Evolutionary conservation across 2,888 invertebrate species (phyloP), one percentile per base, ranked within the genome.

Genomic region (Amaurobius ferox): DNA sequence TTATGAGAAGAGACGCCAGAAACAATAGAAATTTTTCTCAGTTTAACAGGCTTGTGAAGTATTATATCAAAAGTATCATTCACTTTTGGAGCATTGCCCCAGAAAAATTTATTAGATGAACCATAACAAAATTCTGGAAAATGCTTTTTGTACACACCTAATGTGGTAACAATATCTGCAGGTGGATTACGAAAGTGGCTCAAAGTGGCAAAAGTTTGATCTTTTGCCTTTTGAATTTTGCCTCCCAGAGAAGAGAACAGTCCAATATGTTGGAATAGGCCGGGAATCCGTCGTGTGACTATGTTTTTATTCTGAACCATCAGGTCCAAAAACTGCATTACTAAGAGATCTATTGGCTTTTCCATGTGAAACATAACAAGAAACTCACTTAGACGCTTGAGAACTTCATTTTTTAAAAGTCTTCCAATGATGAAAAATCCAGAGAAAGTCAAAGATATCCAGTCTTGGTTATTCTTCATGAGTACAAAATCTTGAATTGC

Each of bases 381-480:
- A 71, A 90, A 89, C 30, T 89, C 89, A 64, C 88, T 88, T 13
- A 90, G 88, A 64, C 89, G 88, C 28, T 88, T 87, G 35, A 91
- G 86, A 86, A 90, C 90, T 5, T 72, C 39, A 19, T 89, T 89
- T 19, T 89, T 89, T 73, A 91, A 90, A 13, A 91, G 88, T 73
- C 91, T 90, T 0, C 91, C 91, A 40, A 91, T 91, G 48, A 91
- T 90, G 29, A 91, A 89, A 48, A 91, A 91, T 39, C 90, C 89
- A 29, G 90, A 89, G 79, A 91, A 91, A 74, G 91, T 90, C 26
- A 91, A 78, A 13, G 90, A 89, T 32, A 90, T 89, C 91, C 91
- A 91, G 35, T 89, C 87, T 0, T 79, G 70, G 7, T 29, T n/a
- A 5, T 39, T 16, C 1, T 74, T 86, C 30, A 79, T 88, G 9